Evolutionary conservation across 2,797 vertebrate genomes (phyloP).

Genomic region (Pangasius mekongensis): DNA sequence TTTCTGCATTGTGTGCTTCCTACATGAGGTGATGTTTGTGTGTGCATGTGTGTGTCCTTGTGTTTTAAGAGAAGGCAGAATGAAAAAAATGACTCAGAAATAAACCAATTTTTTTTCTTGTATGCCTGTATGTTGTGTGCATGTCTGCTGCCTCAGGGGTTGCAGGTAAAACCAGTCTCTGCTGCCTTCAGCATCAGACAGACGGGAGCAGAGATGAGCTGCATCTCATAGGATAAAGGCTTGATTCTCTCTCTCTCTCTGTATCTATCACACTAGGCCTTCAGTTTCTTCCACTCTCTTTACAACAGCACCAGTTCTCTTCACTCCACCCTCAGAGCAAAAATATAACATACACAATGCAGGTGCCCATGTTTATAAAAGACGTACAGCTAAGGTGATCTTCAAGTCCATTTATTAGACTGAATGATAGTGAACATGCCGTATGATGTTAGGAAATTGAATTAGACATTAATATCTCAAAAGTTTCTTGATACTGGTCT

Average conservation of each 20-base stretch:
- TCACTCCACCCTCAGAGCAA: background rate
- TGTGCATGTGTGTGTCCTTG: conserved; percentile 66
- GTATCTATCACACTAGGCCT: conserved; percentile 14
- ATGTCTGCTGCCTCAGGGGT: conserved; percentile 58
- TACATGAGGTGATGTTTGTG: conserved; percentile 44
- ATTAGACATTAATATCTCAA: background rate
- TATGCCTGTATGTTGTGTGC: conserved; percentile 68
- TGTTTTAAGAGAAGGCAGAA: conserved; percentile 60
- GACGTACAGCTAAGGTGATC: background rate
- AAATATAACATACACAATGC: background rate
- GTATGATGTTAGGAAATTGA: background rate
- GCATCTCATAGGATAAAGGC: conserved; percentile 77
- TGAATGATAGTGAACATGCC: background rate
- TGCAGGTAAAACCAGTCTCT: conserved; percentile 80
- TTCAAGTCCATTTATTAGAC: background rate
- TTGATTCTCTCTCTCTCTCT: conserved; percentile 57
- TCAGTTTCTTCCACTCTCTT: background rate
- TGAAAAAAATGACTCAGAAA: conserved; percentile 53
- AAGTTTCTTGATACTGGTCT: background rate
- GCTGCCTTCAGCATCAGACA: conserved; percentile 62
- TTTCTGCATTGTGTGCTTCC: conserved; percentile 69
- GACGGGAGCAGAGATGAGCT: conserved; percentile 71
- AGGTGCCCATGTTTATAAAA: background rate
- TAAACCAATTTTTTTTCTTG: conserved; percentile 55
- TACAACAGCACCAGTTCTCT: background rate